These are phyloP conservation scores for Mesitornis unicolor DNA, from an alignment of 2,113 vertebrate genomes.

Conservation along the genomic window DNA sequence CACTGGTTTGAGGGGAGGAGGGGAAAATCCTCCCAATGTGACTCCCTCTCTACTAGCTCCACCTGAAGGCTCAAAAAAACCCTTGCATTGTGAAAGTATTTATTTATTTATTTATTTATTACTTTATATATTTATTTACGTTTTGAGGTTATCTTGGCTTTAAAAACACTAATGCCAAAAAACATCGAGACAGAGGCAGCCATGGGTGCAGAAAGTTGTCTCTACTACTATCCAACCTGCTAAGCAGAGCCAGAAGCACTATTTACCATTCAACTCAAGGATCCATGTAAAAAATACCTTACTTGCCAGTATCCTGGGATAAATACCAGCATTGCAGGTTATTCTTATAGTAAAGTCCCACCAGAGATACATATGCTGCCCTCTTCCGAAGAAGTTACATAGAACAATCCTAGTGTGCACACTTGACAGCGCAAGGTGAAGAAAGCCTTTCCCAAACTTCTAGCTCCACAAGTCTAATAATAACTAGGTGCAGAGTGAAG, in stretches of 20 bases:
- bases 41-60: conserved; percentile 31
- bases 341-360: neutral
- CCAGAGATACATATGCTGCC: neutral
- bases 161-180: neutral
- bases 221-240: accelerated
- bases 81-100: neutral
- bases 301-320: neutral
- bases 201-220: neutral
- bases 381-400: neutral
- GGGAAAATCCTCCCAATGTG: neutral
- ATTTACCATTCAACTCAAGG: neutral
- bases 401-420: neutral
- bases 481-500: neutral
- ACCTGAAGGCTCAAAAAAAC: conserved; percentile 16
- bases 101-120: neutral
- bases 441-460: neutral
- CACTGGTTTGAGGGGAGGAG: neutral
- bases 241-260: neutral
- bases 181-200: neutral
- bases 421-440: neutral
- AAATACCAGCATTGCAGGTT: neutral
- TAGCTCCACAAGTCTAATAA: neutral
- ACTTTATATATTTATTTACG: neutral
- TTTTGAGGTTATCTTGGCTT: neutral
- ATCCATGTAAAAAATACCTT: neutral